These are phyloP conservation scores for Frankliniella fusca DNA, from an alignment of 2,888 invertebrate species.

Conservation along the genomic window DNA sequence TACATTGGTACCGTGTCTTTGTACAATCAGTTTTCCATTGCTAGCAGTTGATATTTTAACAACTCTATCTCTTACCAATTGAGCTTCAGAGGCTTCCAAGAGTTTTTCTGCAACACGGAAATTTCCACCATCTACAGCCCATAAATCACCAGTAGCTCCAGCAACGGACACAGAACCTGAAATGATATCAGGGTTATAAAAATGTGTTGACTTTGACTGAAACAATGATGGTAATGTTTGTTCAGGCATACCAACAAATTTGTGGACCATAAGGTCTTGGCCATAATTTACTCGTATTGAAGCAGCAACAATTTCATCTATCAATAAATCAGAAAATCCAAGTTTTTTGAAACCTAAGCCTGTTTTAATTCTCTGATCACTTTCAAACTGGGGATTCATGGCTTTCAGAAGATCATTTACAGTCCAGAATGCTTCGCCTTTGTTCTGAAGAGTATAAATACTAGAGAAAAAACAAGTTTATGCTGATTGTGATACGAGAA, in stretches of 20 bases:
- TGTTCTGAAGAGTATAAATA: constrained; percentile 55
- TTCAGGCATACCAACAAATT: constrained; percentile 51
- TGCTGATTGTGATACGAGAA: constrained; percentile 39
- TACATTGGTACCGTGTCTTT: not conserved
- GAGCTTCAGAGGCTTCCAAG: constrained; percentile 47
- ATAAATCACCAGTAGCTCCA: constrained; percentile 53
- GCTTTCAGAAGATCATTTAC: constrained; percentile 52
- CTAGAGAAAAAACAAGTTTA: constrained; percentile 46
- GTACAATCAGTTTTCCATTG: constrained; percentile 6
- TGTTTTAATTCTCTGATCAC: constrained; percentile 48
- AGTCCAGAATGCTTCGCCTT: constrained; percentile 51
- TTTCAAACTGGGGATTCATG: constrained; percentile 52
- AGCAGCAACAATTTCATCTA: constrained; percentile 55
- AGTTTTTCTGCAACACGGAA: constrained; percentile 48
- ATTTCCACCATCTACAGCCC: constrained; percentile 60
- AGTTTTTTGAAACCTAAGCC: constrained; percentile 45
- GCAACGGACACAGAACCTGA: constrained; percentile 51
- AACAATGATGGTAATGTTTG: not conserved
- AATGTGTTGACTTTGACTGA: too few species aligned
- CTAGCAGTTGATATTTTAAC: constrained; percentile 32
- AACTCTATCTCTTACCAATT: constrained; percentile 46
- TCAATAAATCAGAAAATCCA: constrained; percentile 50
- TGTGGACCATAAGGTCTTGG: constrained; percentile 53
- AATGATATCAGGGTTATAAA: constrained; percentile 13
- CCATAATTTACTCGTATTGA: constrained; percentile 58